Conservation (phyloP, 2,113 vertebrate genomes). For the Osmerus mordax region DNA sequence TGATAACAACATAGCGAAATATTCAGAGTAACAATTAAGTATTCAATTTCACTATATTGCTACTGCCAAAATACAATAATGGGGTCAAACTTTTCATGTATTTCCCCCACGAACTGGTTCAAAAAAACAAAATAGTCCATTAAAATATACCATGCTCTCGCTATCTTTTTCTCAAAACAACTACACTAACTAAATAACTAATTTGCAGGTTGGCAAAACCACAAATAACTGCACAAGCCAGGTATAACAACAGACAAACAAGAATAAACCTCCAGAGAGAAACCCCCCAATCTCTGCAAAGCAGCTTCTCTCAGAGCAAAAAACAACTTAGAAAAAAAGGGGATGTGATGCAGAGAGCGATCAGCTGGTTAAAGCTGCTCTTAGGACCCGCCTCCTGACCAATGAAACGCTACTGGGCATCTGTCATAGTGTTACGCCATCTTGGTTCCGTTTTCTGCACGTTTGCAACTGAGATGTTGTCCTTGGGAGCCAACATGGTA, state of each 20-base stretch:
- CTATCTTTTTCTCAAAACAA: conserved; percentile 46
- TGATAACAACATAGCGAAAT: conserved; percentile 66
- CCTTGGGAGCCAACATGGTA: conserved; percentile 42
- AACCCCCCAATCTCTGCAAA: conserved; percentile 65
- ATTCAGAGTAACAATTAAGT: conserved; percentile 7
- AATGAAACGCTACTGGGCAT: conserved; percentile 39
- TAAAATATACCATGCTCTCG: conserved; percentile 33
- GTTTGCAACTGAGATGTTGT: neutral
- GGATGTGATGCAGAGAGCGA: conserved; percentile 44
- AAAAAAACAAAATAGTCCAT: conserved; percentile 29
- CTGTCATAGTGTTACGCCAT: conserved; percentile 54
- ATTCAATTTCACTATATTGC: neutral
- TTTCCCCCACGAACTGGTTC: conserved; percentile 30
- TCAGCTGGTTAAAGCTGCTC: conserved; percentile 73
- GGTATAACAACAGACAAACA: conserved; percentile 38
- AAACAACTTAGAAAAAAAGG: conserved; percentile 68
- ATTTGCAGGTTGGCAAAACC: neutral
- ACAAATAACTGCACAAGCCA: conserved; percentile 11
- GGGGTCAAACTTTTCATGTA: conserved; percentile 34
- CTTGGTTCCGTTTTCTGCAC: conserved; percentile 50
- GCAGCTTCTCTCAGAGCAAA: conserved; percentile 65
- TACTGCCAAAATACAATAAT: conserved; percentile 3
- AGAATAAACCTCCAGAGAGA: conserved; percentile 37
- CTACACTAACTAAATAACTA: conserved; percentile 45
- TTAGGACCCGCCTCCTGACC: conserved; percentile 54